Evolutionary conservation across 2,888 invertebrate species (phyloP), one percentile per base, ranked within the genome.

Genomic region (Drosophila trichaetosa): DNA sequence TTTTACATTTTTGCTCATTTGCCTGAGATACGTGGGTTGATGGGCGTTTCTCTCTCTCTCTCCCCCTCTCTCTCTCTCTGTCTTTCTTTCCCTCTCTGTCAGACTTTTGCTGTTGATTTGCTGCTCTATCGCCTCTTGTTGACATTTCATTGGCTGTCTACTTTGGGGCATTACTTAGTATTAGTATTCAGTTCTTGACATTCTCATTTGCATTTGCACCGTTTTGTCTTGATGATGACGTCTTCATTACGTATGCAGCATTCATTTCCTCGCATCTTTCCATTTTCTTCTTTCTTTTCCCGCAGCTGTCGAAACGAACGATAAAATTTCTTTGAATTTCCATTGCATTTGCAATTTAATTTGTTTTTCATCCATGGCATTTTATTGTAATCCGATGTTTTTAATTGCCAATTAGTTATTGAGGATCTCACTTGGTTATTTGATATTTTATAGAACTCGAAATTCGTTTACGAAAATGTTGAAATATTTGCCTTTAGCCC

Each of bases 261-360:
- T 82, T 87, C 73, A 87, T 87, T 83, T 83, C 85, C 88, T 80
- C 68, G 60, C 66, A 69, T 71, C 68, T 67, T 34, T n/a, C 53
- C 53, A 69, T 58, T 59, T n/a, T 74, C 53, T 33, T 38, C 27
- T 11, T 33, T 38, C 27, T 11, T 48, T 38, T 38, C 27, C 13
- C 53, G 11, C 24, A 48, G 24, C 56, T 75, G 64, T 70, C 75
- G 70, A 68, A 24, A 1, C 5, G 21, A 53, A 53, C 16, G 18
- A 18, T 24, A 52, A 13, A 54, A 42, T 63, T 49, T 58, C 42
- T 51, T 38, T 2, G 58, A 52, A 68, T 69, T 76, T 27, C 36
- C 13, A 8, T 21, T 24, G 49, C 60, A 61, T n/a, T 10, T 74
- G 69, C 59, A 75, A 72, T 57, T 75, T 70, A 78, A 85, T 88